Conservation (phyloP, 35 echinoderm and acorn worm species). For the Apostichopus californicus region DNA sequence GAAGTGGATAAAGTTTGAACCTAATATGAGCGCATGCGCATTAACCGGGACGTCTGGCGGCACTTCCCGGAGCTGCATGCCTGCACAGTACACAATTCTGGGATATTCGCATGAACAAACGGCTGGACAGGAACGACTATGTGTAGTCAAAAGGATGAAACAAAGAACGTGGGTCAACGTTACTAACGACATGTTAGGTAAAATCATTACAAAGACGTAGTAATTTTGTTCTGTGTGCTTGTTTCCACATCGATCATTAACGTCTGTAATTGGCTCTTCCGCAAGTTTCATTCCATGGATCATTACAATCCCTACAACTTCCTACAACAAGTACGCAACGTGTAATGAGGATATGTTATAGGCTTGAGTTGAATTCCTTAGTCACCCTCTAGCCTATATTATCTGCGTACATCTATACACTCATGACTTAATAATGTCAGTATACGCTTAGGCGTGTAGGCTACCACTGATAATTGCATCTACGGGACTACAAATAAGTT, state of each 20-base stretch:
- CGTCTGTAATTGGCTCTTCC: background rate
- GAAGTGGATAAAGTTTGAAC: conserved; percentile 60
- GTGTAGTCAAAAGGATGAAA: background rate
- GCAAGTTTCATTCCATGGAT: too few relatives aligned
- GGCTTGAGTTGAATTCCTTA: too few relatives aligned
- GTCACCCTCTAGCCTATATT: too few relatives aligned
- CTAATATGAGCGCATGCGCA: conserved; percentile 21
- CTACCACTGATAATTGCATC: too few relatives aligned
- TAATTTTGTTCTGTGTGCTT: background rate
- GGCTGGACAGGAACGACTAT: conserved; percentile 29
- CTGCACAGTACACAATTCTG: conserved; percentile 55
- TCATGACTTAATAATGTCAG: too few relatives aligned
- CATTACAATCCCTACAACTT: too few relatives aligned
- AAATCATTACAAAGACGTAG: background rate
- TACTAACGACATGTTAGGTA: background rate
- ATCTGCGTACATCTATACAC: too few relatives aligned
- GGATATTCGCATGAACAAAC: conserved; percentile 46
- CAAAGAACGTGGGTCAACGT: background rate
- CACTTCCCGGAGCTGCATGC: conserved; percentile 44
- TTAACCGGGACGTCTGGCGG: conserved; percentile 46
- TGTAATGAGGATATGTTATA: too few relatives aligned
- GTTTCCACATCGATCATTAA: background rate
- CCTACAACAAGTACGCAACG: too few relatives aligned
- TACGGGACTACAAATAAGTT: too few relatives aligned
- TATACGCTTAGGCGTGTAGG: too few relatives aligned